Evolutionary conservation across 2,797 vertebrate genomes (phyloP), one percentile per base, ranked within the genome.

Genomic region (Phrynocephalus forsythii): DNA sequence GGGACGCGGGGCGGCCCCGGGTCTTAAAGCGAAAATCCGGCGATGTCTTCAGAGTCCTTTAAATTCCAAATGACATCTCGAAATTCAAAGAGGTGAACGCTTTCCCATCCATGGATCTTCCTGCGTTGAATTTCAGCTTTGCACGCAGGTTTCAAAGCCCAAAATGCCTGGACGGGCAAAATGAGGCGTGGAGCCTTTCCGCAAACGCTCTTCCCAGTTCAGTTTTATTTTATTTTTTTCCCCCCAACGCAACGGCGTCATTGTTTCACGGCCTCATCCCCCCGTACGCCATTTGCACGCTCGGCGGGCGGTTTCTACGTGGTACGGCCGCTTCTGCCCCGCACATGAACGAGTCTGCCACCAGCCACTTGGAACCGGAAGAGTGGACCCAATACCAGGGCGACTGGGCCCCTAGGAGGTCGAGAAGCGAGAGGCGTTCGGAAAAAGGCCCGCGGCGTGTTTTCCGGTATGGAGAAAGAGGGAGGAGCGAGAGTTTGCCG

Each of bases 301-400:
- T 11, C 6, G 2, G 24, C 26, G 26, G 2, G 24, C 26, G 26
- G 18, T 8, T 67, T 5, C 20, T 73, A 38, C 6, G 9, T 4
- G 1, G 8, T 22, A 18, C 4, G 15, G 7, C 50, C 2, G 1
- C 28, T 28, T 6, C 2, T 9, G 1, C 56, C 79, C 30, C 60
- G 44, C 56, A 52, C 16, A 38, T n/a, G 77, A 30, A 52, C 44
- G 7, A 22, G 1, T 48, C 16, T 5, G 6, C 13, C 20, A 5
- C 3, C 2, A 10, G 56, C 52, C 11, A 60, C 4, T 0, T 15
- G 16, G 71, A 82, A 77, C 71, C 78, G 83, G 87, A 85, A 82
- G 71, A 3, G 3, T 3, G 2, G 5, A 11, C 38, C 1, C 2
- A 5, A 22, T 15, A 24, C 28, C 6, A 10, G 4, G 3, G 24